Percentiles rank a stretch among this genome's conserved stretches.
phyloP scores from a whole-genome alignment of 2,888 invertebrate species.

The Philhelius pedissequus region DNA sequence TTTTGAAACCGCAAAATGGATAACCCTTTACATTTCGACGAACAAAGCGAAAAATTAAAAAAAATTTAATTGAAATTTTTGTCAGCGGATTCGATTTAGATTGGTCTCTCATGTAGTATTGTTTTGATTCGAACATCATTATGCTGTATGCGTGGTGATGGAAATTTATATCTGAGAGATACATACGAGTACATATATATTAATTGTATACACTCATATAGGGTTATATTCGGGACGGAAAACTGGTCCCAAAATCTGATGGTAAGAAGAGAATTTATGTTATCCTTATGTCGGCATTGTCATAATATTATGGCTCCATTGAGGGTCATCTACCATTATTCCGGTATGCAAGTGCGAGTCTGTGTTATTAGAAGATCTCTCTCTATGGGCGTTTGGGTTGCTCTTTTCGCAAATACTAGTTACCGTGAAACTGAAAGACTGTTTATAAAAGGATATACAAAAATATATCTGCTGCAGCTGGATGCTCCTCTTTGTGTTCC shows the following conservation, averaged over 20 bases:
- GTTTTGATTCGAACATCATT: no score
- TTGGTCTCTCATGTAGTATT: no score
- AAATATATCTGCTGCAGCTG: not conserved
- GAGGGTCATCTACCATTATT: constrained; percentile 47
- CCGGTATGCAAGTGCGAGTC: not conserved
- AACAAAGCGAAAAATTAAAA: no score
- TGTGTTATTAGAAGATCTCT: not conserved
- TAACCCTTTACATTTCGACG: no score
- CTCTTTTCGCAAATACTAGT: not conserved
- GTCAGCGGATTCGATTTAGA: no score
- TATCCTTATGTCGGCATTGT: constrained; percentile 50
- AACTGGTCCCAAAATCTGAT: constrained; percentile 32
- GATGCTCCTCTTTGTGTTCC: constrained; percentile 2
- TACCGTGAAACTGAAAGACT: not conserved
- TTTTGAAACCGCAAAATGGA: no score
- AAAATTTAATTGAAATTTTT: no score
- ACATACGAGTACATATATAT: no score
- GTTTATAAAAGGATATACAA: not conserved
- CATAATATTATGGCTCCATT: constrained; percentile 66
- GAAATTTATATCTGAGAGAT: no score
- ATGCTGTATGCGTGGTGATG: no score
- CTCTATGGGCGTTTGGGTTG: not conserved
- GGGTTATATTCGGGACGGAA: not conserved
- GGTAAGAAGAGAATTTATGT: constrained; percentile 51
- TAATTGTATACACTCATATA: not conserved